These are phyloP conservation scores for Ophiodon elongatus DNA, from an alignment of 2,113 vertebrate species.

Conservation along the genomic window DNA sequence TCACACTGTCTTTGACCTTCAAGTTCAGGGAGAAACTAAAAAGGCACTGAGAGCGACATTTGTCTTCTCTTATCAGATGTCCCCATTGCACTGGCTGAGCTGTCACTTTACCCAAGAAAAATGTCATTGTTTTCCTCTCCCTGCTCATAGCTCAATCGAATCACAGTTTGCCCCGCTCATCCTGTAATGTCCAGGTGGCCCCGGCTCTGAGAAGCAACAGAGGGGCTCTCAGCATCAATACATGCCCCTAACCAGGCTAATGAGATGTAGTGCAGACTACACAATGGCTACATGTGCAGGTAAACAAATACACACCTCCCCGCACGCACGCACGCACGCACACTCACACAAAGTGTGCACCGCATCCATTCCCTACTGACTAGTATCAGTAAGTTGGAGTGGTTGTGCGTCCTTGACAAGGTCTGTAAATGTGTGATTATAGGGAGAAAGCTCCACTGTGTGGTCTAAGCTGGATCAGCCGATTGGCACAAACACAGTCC, in stretches of 20 bases:
- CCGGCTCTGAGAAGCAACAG: constrained; percentile 54
- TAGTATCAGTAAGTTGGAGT: constrained; percentile 51
- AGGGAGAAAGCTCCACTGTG: constrained; percentile 41
- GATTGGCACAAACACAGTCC: constrained; percentile 47
- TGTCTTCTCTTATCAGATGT: constrained; percentile 74
- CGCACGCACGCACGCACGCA: background rate
- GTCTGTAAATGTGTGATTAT: constrained; percentile 63
- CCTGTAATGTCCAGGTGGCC: constrained; percentile 75
- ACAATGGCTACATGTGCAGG: constrained; percentile 13
- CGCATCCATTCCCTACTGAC: constrained; percentile 35
- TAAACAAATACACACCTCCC: constrained; percentile 24
- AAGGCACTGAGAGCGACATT: constrained; percentile 58
- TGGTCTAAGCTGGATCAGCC: constrained; percentile 64
- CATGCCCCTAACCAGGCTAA: constrained; percentile 69
- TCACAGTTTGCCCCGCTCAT: constrained; percentile 65
- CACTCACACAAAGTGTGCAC: constrained; percentile 4
- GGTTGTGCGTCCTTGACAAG: constrained; percentile 51
- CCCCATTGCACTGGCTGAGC: constrained; percentile 50
- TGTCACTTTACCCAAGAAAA: constrained; percentile 72
- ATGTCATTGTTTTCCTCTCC: constrained; percentile 64
- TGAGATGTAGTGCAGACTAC: constrained; percentile 68
- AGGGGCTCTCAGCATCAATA: constrained; percentile 60
- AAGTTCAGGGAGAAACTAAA: constrained; percentile 32
- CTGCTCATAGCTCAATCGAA: constrained; percentile 73
- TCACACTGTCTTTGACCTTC: constrained; percentile 36